Percentiles rank a stretch among this genome's conserved stretches.
Conservation (phyloP, 2,888 invertebrate genomes). For the Eupithecia subfuscata region DNA sequence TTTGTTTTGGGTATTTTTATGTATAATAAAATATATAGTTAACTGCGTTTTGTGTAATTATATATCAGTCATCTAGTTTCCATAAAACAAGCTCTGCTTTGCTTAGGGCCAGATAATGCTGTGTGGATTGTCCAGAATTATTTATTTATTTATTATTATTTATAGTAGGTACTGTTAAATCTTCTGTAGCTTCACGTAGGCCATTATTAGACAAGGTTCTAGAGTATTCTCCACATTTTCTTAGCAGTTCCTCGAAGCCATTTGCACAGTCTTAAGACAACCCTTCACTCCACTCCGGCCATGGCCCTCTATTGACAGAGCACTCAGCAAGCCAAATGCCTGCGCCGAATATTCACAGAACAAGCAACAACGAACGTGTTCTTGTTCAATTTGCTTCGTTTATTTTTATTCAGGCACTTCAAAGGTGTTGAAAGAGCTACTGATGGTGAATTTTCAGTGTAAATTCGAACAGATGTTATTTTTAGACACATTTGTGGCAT, state of each 20-base stretch:
- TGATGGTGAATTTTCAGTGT: neutral
- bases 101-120: no score
- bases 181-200: neutral
- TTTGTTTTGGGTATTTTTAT: no score
- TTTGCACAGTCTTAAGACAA: neutral
- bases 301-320: conserved; percentile 62
- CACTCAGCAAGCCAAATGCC: conserved; percentile 69
- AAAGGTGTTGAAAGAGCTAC: neutral
- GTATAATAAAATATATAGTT: no score
- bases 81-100: no score
- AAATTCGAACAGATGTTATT: neutral
- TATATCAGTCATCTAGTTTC: no score
- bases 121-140: no score
- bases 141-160: no score
- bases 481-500: neutral
- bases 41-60: no score
- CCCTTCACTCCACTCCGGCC: neutral
- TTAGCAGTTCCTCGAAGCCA: conserved; percentile 4
- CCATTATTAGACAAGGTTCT: neutral
- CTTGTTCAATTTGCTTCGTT: conserved; percentile 26
- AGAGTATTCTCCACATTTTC: neutral
- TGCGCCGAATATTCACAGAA: conserved; percentile 39
- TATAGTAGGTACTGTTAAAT: neutral
- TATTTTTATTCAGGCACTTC: conserved; percentile 3
- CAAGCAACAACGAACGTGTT: conserved; percentile 23